Percentiles rank a stretch among this genome's conserved stretches.
phyloP scores from a whole-genome alignment of 2,113 vertebrate species.

The Hucho hucho region DNA sequence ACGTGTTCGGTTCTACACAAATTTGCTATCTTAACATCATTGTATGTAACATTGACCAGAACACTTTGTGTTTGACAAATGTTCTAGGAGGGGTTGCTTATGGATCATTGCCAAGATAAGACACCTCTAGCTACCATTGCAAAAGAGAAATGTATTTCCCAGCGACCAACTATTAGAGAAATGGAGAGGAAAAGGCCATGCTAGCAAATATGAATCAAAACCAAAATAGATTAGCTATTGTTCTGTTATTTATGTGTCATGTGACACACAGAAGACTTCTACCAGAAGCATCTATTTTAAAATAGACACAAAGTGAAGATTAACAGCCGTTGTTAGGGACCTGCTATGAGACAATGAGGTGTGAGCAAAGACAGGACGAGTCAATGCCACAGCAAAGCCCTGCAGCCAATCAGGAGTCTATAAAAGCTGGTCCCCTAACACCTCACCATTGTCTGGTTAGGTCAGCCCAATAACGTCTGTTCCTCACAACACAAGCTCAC shows the following conservation, averaged over 20 bases:
- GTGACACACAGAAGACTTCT: constrained; percentile 52
- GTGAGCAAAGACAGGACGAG: constrained; percentile 19
- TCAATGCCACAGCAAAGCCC: not conserved
- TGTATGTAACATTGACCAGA: too few relatives aligned
- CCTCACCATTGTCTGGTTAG: constrained; percentile 9
- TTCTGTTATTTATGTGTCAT: not conserved
- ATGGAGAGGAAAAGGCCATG: not conserved
- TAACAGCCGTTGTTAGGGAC: constrained; percentile 35
- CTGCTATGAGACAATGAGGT: constrained; percentile 36
- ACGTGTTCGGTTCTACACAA: not conserved
- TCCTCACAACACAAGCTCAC: not conserved
- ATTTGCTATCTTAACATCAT: too few relatives aligned
- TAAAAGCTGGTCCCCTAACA: not conserved
- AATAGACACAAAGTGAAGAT: constrained; percentile 52
- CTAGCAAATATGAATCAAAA: not conserved
- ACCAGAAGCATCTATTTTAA: constrained; percentile 42
- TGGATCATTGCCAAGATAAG: not conserved
- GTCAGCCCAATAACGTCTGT: constrained; percentile 35
- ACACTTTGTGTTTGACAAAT: too few relatives aligned
- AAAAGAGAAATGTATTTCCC: not conserved
- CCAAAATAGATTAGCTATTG: constrained; percentile 15
- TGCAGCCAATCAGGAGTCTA: constrained; percentile 39
- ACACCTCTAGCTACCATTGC: not conserved
- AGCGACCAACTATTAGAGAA: not conserved
- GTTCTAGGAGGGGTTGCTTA: too few relatives aligned